These are phyloP conservation scores for Heliconius erato DNA, from an alignment of 2,888 invertebrate species.

Conservation along the genomic window DNA sequence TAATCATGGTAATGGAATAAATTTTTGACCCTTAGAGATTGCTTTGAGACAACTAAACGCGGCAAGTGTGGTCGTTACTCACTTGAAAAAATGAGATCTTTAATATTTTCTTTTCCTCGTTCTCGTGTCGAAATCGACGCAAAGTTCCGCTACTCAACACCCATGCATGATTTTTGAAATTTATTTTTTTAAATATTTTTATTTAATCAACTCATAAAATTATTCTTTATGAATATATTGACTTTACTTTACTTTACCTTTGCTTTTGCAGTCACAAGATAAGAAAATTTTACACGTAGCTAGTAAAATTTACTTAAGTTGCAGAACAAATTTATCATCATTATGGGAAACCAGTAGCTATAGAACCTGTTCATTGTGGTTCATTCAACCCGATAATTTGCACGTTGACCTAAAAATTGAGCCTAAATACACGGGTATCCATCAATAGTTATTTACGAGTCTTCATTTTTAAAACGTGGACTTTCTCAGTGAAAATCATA, in stretches of 20 bases:
- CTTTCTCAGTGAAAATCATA: not conserved
- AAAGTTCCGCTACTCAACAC: not conserved
- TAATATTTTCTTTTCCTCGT: not conserved
- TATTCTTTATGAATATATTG: too few species aligned
- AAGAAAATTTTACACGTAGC: not conserved
- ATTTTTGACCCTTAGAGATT: not conserved
- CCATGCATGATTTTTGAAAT: too few species aligned
- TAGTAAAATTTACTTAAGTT: not conserved
- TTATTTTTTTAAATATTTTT: too few species aligned
- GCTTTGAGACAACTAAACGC: not conserved
- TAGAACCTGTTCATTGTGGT: slow-evolving; percentile 30
- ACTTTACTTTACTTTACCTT: too few species aligned
- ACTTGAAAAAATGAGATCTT: too few species aligned
- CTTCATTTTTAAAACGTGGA: not conserved
- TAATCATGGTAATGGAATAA: not conserved
- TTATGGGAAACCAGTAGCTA: slow-evolving; percentile 26
- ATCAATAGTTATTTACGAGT: slow-evolving; percentile 3
- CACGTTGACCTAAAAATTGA: slow-evolving; percentile 32
- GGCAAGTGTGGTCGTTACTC: too few species aligned
- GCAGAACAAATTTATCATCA: slow-evolving; percentile 12
- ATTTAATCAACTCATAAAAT: too few species aligned
- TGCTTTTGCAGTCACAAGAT: too few species aligned
- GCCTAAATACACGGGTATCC: not conserved
- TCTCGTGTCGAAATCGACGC: not conserved
- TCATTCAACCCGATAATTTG: slow-evolving; percentile 39